These are phyloP conservation scores for Brachypterus glaber DNA, from an alignment of 2,888 invertebrate species.

Conservation along the genomic window DNA sequence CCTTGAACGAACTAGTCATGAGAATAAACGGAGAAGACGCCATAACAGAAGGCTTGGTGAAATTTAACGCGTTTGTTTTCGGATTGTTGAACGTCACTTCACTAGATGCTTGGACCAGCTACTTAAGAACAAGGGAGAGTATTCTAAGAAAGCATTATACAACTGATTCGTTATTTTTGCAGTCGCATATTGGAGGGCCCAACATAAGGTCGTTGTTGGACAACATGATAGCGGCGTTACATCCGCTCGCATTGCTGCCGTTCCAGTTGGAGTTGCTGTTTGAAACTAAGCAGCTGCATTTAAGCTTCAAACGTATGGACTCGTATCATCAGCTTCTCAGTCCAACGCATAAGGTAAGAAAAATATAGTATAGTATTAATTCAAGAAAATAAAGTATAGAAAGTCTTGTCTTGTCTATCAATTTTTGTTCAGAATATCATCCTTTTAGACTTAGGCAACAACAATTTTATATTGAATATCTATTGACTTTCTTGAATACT, in stretches of 20 bases:
- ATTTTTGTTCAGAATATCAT: constrained; percentile 5
- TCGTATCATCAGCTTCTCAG: constrained; percentile 37
- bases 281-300: constrained; percentile 66
- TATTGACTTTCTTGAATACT: no score
- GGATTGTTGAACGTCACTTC: constrained; percentile 77
- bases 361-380: not conserved
- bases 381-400: not conserved
- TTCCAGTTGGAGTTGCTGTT: constrained; percentile 75
- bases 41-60: constrained; percentile 73
- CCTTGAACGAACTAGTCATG: constrained; percentile 72
- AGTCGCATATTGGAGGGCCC: constrained; percentile 51
- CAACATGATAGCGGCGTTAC: constrained; percentile 64
- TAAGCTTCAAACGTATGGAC: constrained; percentile 62
- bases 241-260: constrained; percentile 68
- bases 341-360: constrained; percentile 35
- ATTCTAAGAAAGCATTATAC: constrained; percentile 73
- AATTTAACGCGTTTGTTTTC: constrained; percentile 82
- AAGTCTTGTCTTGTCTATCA: not conserved
- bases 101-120: constrained; percentile 85
- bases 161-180: constrained; percentile 60
- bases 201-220: constrained; percentile 57
- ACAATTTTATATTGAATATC: no score
- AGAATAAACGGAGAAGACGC: constrained; percentile 75
- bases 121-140: constrained; percentile 73
- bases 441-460: not conserved